Evolutionary conservation across 2,113 vertebrate genomes (phyloP).

Genomic region (Gavia stellata): DNA sequence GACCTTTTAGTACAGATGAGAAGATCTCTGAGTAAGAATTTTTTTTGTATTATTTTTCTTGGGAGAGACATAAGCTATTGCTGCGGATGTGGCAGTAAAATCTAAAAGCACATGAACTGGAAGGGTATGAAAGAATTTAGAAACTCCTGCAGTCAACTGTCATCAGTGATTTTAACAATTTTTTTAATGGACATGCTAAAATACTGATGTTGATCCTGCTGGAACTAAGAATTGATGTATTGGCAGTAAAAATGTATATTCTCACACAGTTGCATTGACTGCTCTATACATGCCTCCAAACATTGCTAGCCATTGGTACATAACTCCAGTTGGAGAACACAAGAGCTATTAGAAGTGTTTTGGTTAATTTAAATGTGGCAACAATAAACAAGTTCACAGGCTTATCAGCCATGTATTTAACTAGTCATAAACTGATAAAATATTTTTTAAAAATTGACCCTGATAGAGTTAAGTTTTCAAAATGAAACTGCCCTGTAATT

Average conservation of each 20-base stretch:
- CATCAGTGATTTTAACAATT: background rate
- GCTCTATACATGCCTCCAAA: background rate
- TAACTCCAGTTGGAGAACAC: background rate
- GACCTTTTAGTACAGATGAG: background rate
- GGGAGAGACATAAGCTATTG: background rate
- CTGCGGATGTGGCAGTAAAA: background rate
- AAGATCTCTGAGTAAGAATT: background rate
- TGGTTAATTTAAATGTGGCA: background rate
- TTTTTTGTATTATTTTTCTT: background rate
- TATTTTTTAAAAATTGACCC: background rate
- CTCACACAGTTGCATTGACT: background rate
- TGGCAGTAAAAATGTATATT: background rate
- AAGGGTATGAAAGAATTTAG: background rate
- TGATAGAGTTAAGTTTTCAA: background rate
- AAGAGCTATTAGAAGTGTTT: background rate
- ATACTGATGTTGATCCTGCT: background rate
- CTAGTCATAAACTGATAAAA: background rate
- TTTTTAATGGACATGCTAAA: background rate
- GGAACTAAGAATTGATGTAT: background rate
- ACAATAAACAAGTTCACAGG: background rate
- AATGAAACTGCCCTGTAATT: background rate
- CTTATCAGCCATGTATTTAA: background rate
- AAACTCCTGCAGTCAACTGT: background rate
- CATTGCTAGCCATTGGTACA: background rate
- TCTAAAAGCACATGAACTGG: background rate